Base-by-base conservation (phyloP, 2,797 vertebrate species). In the Cheirogaleus major region DNA sequence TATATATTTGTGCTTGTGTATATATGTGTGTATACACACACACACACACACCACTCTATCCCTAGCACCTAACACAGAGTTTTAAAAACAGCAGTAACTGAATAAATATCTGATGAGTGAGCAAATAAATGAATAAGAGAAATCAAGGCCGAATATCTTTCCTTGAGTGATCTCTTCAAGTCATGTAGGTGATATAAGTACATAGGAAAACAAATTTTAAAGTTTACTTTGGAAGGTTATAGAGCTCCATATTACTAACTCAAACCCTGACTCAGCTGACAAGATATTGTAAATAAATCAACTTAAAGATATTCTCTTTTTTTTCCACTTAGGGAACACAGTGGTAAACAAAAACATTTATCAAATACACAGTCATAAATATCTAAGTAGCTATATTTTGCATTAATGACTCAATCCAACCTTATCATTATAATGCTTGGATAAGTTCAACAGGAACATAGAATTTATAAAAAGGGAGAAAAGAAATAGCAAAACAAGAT, bases 281-380 rank as follows among this genome's bases (percentile, higher is more conserved):
- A 95, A 75, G 59, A 94, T 61, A 48, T 12, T 48, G 14, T 43
- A 88, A 96, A 81, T 94, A 96, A 94, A 94, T 97, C 95, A 96
- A 43, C 7, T 13, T 23, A 76, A 89, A 76, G 17, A 20, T 41
- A 88, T 86, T 72, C 25, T 48, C 73, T 67, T 27, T 80, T 52
- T 85, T 65, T 82, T 23, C 32, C 35, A 41, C 12, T 32, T 70
- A 96, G 32, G n/a, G 92, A 80, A 73, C 50, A 15, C 14, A 30
- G 7, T 38, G 27, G 79, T 91, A 85, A 95, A 94, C 80, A 91
- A 79, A 96, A 95, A 35, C 41, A 14, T 0, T 30, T 89, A 43
- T 97, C 67, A 70, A 83, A 38, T 65, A 75, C 52, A 17, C 52
- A 94, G 63, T 48, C 80, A 41, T 43, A 48, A 80, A 61, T 61